phyloP scores from a whole-genome alignment of 2,797 vertebrate species.

The Xyrichtys novacula region DNA sequence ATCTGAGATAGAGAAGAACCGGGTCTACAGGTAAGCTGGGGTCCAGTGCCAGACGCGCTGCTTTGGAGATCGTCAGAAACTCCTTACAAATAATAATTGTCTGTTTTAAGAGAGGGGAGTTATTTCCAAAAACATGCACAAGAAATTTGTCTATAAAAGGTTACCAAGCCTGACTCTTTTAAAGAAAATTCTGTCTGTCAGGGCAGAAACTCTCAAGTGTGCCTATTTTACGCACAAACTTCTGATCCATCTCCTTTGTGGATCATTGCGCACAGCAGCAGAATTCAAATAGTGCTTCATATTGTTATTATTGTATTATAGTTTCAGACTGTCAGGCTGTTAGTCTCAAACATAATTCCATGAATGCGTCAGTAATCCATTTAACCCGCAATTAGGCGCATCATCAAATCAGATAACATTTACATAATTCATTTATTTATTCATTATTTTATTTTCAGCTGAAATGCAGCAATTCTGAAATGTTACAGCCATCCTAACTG shows the following conservation, averaged over 20 bases:
- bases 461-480: background rate
- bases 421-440: conserved; percentile 71
- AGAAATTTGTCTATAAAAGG: background rate
- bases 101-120: background rate
- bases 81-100: background rate
- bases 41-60: background rate
- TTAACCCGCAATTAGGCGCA: conserved; percentile 54
- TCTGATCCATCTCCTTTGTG: background rate
- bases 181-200: background rate
- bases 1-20: background rate
- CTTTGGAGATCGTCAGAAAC: conserved; percentile 4
- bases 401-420: conserved; percentile 68
- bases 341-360: conserved; percentile 43
- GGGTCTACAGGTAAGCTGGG: background rate
- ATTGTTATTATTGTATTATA: conserved; percentile 14
- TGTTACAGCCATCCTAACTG: conserved; percentile 17
- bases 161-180: background rate
- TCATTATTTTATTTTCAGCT: conserved; percentile 41
- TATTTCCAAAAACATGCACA: background rate
- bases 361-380: conserved; percentile 58
- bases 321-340: conserved; percentile 31
- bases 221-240: background rate
- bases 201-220: background rate
- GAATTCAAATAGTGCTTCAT: background rate
- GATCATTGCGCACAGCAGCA: conserved; percentile 14